Percentiles rank a stretch among this genome's conserved stretches.
phyloP scores from a whole-genome alignment of 2,888 invertebrate species.

The Cremastinae sp. region DNA sequence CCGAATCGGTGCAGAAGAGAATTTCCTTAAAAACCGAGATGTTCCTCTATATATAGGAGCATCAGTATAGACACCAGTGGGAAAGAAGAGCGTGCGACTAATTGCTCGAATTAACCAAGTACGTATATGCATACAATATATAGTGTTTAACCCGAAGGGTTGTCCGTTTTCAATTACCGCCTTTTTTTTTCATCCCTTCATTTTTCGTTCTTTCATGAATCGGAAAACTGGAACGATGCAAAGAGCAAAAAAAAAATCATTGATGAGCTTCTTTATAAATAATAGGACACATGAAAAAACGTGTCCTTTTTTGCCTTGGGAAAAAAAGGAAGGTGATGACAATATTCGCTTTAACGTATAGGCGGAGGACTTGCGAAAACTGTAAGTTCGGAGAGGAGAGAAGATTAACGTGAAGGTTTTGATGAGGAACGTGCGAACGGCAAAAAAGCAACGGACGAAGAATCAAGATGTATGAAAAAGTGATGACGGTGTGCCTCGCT shows the following conservation, averaged over 20 bases:
- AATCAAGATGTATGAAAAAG: constrained; percentile 35
- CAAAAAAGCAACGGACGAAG: constrained; percentile 19
- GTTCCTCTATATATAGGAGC: too few relatives aligned
- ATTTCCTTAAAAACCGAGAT: constrained; percentile 15
- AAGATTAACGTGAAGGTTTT: too few relatives aligned
- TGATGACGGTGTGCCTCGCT: constrained; percentile 5
- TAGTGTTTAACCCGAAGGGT: constrained; percentile 22
- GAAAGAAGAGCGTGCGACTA: constrained; percentile 44
- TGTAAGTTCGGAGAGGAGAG: too few relatives aligned
- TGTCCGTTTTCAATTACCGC: neutral
- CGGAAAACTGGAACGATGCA: constrained; percentile 1
- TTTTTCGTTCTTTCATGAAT: neutral
- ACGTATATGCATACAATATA: too few relatives aligned
- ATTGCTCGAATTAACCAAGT: constrained; percentile 43
- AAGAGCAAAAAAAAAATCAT: neutral
- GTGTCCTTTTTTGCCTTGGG: too few relatives aligned
- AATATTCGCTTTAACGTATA: too few relatives aligned
- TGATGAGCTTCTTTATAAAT: neutral
- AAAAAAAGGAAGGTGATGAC: too few relatives aligned
- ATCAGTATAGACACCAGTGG: neutral
- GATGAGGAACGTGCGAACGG: too few relatives aligned
- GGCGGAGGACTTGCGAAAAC: too few relatives aligned
- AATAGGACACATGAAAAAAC: too few relatives aligned
- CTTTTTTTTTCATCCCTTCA: neutral
- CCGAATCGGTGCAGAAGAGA: neutral